Base-by-base conservation (phyloP, 2,888 invertebrate species). In the Folsomia candida region DNA sequence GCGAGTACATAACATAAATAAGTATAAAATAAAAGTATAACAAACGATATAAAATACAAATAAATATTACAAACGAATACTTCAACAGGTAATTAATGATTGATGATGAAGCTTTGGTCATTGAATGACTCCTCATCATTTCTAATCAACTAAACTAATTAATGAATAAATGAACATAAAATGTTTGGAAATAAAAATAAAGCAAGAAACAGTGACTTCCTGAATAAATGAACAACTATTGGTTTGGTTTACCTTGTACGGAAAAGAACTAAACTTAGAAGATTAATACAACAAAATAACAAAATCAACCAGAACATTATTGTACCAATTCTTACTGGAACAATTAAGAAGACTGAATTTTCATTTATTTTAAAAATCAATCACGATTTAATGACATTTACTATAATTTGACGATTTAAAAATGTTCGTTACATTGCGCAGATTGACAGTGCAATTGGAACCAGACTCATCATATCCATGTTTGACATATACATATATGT, bases 11-110 rank as follows among this genome's bases (percentile, higher is more conserved):
- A 47, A 47, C 9, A 54, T 20, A 54, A 54, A 54, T 14, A 4
- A 54, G n/a, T 20, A 54, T 22, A 59, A 65, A 65, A 51, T 26
- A 65, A 4, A 65, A 65, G 27, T 26, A 27, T 51, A 65, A 54
- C 57, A 25, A 51, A 18, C 37, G 2, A 37, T 47, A 64, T 29
- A 64, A 37, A 64, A 2, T 26, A 54, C 20, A 26, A 54, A 54
- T 28, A 4, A 29, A 54, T 20, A 54, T 54, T 54, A 54, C 54
- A 54, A 54, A 22, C 54, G 22, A 54, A 65, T 65, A 65, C 65
- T 65, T 27, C 51, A 54, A 25, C 28, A 51, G 65, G 65, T 57
- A n/a, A n/a, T n/a, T n/a, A n/a, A n/a, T n/a, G n/a, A n/a, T n/a
- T n/a, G n/a, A 54, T 54, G 54, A 54, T 54, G 54, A 54, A 54